A percentile compares a stretch with the other conserved stretches of the same genome.
These are phyloP conservation scores for Silvanus unidentatus DNA, from an alignment of 2,888 invertebrate species.

Conservation along the genomic window DNA sequence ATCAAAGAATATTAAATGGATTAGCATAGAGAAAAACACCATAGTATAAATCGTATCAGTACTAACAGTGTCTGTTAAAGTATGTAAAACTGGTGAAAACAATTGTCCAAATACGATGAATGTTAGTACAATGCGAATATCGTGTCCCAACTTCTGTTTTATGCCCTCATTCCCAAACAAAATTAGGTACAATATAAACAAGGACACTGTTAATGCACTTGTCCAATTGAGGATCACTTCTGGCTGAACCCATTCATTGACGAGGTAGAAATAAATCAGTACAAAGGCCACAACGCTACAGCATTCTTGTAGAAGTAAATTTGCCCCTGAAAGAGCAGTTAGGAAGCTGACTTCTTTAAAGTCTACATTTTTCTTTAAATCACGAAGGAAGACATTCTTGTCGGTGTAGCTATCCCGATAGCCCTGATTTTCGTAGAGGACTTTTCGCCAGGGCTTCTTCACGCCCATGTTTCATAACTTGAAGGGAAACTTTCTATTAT, in stretches of 20 bases:
- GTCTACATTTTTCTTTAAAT: constrained; percentile 77
- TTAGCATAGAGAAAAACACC: constrained; percentile 77
- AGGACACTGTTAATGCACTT: constrained; percentile 51
- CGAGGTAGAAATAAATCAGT: constrained; percentile 65
- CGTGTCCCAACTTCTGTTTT: constrained; percentile 47
- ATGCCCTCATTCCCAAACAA: constrained; percentile 20
- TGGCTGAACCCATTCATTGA: constrained; percentile 62
- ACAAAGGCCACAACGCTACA: constrained; percentile 71
- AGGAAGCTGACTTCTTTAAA: constrained; percentile 64
- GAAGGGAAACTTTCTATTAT: no score
- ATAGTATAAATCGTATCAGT: constrained; percentile 96
- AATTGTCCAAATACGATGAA: constrained; percentile 83
- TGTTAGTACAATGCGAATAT: constrained; percentile 72
- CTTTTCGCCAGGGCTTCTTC: constrained; percentile 72
- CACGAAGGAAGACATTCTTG: constrained; percentile 71
- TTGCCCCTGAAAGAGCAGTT: constrained; percentile 70
- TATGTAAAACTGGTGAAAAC: constrained; percentile 86
- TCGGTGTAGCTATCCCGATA: constrained; percentile 93
- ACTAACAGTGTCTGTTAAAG: constrained; percentile 92
- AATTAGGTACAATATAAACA: constrained; percentile 57
- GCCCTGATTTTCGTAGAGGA: constrained; percentile 79
- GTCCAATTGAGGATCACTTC: constrained; percentile 57
- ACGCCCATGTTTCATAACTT: constrained; percentile 23
- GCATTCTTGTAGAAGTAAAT: constrained; percentile 73
- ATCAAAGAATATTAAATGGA: constrained; percentile 88